Evolutionary conservation across 2,888 invertebrate species (phyloP), one percentile per base, ranked within the genome.

Genomic region (Allygus modestus): DNA sequence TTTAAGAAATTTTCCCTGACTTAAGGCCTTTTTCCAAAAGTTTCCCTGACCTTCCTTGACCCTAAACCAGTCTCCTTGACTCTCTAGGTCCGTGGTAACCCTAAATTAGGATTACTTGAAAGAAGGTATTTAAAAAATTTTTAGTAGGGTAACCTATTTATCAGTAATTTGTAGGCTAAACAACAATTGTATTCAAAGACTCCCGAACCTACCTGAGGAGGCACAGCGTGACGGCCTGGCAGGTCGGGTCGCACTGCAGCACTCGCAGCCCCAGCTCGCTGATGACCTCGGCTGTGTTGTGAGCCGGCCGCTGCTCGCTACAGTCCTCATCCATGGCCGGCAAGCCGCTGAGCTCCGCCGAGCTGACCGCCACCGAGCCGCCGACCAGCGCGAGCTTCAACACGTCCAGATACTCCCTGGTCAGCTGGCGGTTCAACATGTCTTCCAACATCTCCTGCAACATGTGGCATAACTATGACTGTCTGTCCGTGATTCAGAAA

Each of bases 361-460:
- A 86, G 69, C 85, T 37, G n/a, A n/a, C n/a, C 51, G 84, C 85
- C 69, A 84, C 85, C 81, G 87, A 93, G 41, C 95, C 95, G 43
- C 96, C 96, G 31, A 96, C 95, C 4, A 97, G 90, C 0, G 94
- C 95, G 33, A 95, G 94, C 91, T 95, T 94, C 31, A 98, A 90
- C 0, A 98, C 93, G 88, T 97, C 97, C 33, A 98, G 91, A 89
- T 98, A 97, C 90, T 98, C 98, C 85, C 97, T 93, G 0, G 97
- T 97, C 83, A 98, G 91, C 84, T 96, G 95, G 84, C 97, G 92
- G 85, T 97, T 96, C 77, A 98, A 91, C 91, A 97, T 96, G 88
- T 97, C 97, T 89, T 97, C 96, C 0, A 97, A 91, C 0, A 97
- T 95, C 90, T 97, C 97, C 89, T 90, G 43, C 43, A 20, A 26